Base-by-base conservation (phyloP, 1,140 invertebrate genomes). In the Neuroterus valhalla region DNA sequence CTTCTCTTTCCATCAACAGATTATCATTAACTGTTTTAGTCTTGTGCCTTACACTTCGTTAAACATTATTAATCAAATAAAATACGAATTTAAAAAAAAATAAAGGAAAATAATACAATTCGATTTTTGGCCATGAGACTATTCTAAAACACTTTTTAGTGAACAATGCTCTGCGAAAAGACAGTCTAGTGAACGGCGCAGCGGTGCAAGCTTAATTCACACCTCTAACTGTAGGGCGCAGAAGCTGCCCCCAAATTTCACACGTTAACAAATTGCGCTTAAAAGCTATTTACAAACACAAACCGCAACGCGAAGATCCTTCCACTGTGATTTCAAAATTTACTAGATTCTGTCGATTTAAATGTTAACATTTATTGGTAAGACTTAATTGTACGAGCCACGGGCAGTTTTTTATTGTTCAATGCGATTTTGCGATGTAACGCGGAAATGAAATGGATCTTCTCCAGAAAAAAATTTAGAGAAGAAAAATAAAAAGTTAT, bases 281-380 rank as follows among this genome's bases (percentile, higher is more conserved):
- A 77, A 81, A 78, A 82, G 81, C 83, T 87, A 87, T 87, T 87
- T 87, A 87, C 86, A 87, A 85, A 82, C 78, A 78, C 74, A 83
- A 79, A 81, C 17, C 31, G 55, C 55, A 62, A 62, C 23, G 55
- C 55, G 55, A 62, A 62, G 55, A 48, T 70, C 23, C 45, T 70
- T 44, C 43, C 43, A 70, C n/a, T 48, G 68, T 45, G 68, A 46
- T 62, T 23, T 26, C 55, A 38, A 62, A 26, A 5, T 62, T 62
- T 14, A 62, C 55, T 2, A 31, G 31, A 62, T 62, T 62, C 55
- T 62, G 14, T 2, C 23, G 3, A 55, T 62, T 26, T 15, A 31
- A n/a, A 21, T 14, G n/a, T 17, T 50, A 3, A 11, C 8, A 23
- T 52, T 48, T 19, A 48, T 6, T 17, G 3, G 17, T 48, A n/a